phyloP scores from a whole-genome alignment of 1,140 invertebrate genomes.

The Scaptomyza hsui region DNA sequence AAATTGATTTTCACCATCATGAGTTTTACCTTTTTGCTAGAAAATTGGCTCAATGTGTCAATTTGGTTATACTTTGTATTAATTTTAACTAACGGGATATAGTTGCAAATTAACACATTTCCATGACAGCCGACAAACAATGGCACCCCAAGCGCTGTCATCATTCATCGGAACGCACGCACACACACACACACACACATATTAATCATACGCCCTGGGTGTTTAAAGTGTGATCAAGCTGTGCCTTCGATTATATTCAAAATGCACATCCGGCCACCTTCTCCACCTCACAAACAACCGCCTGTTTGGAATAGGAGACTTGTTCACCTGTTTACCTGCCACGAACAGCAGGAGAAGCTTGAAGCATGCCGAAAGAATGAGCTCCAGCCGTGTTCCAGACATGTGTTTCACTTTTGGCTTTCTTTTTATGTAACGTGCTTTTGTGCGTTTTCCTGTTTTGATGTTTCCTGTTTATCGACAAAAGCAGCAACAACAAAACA shows the following conservation, averaged over 20 bases:
- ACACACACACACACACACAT: neutral
- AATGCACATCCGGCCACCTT: neutral
- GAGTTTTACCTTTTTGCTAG: slow-evolving; percentile 5
- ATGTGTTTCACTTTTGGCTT: slow-evolving; percentile 31
- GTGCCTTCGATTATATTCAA: slow-evolving; percentile 47
- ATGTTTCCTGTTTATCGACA: slow-evolving; percentile 1
- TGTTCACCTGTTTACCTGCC: slow-evolving; percentile 21
- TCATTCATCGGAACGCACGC: slow-evolving; percentile 9
- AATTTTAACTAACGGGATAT: slow-evolving; percentile 17
- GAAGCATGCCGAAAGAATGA: slow-evolving; percentile 7
- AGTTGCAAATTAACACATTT: slow-evolving; percentile 39
- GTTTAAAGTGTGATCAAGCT: slow-evolving; percentile 50
- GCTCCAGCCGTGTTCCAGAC: slow-evolving; percentile 5
- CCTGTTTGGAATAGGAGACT: neutral
- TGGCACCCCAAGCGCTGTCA: slow-evolving; percentile 12
- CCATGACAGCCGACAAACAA: slow-evolving; percentile 3
- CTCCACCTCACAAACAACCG: neutral
- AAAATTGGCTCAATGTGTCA: slow-evolving; percentile 8
- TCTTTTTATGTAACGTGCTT: slow-evolving; percentile 13
- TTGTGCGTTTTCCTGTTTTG: slow-evolving; percentile 15
- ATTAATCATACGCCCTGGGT: slow-evolving; percentile 64
- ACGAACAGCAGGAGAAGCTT: slow-evolving; percentile 5
- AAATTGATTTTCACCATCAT: slow-evolving; percentile 24
- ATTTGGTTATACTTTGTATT: neutral
- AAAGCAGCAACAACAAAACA: slow-evolving; percentile 12